A percentile compares a stretch with the other conserved stretches of the same genome.
Conservation (phyloP, 1,140 invertebrate genomes). For the Bombus confusus region DNA sequence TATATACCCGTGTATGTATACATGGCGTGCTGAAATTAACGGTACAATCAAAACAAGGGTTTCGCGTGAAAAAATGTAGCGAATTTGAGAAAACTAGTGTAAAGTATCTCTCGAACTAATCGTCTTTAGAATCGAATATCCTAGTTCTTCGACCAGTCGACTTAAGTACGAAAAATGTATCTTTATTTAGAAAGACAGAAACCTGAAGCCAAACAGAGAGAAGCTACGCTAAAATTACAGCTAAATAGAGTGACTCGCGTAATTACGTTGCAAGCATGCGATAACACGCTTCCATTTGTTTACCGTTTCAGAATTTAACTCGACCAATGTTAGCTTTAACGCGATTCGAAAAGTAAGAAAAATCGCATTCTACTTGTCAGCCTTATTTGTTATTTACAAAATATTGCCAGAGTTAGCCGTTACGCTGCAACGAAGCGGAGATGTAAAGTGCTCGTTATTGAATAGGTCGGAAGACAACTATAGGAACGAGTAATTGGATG, state of each 20-base stretch:
- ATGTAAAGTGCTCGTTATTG: neutral
- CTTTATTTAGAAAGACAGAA: too few species aligned
- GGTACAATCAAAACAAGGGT: neutral
- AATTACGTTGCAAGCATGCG: too few species aligned
- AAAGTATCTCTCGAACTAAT: too few species aligned
- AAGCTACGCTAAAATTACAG: too few species aligned
- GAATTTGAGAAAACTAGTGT: too few species aligned
- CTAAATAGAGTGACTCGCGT: too few species aligned
- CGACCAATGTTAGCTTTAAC: neutral
- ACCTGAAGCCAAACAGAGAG: too few species aligned
- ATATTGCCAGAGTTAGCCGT: too few species aligned
- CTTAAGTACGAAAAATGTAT: too few species aligned
- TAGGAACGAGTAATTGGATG: slow-evolving; percentile 7
- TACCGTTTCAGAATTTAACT: neutral
- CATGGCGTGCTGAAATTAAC: neutral
- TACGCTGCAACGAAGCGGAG: neutral
- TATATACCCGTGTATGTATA: neutral
- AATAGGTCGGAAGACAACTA: neutral
- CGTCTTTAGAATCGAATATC: too few species aligned
- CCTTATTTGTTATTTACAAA: neutral
- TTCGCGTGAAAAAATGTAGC: neutral
- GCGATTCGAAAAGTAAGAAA: neutral
- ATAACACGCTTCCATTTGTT: too few species aligned
- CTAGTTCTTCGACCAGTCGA: too few species aligned
- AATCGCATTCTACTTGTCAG: neutral